Conservation (phyloP, 2,888 invertebrate genomes). For the Invenusta paracnida region DNA sequence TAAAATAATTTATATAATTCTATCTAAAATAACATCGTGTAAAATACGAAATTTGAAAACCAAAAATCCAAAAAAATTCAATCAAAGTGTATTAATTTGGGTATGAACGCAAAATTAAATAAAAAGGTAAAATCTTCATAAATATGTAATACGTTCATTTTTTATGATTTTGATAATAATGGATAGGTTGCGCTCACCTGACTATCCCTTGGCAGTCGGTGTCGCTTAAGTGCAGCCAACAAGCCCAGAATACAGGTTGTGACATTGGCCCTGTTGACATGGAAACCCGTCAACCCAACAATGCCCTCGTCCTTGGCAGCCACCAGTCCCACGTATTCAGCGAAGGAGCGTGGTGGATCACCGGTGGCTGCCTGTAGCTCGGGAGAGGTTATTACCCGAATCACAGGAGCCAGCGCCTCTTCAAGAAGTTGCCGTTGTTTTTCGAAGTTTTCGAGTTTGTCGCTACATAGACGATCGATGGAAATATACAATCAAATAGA, state of each 20-base stretch:
- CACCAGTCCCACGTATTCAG: background rate
- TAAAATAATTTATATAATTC: too few relatives aligned
- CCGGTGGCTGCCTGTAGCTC: background rate
- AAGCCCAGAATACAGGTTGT: background rate
- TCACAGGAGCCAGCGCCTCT: background rate
- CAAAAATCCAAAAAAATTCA: too few relatives aligned
- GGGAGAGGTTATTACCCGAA: background rate
- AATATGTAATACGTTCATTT: too few relatives aligned
- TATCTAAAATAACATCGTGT: too few relatives aligned
- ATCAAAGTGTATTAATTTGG: too few relatives aligned
- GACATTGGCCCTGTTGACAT: background rate
- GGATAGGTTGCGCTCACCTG: too few relatives aligned
- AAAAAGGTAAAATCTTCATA: too few relatives aligned
- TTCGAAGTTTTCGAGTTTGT: background rate
- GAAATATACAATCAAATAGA: too few relatives aligned
- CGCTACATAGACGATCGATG: too few relatives aligned
- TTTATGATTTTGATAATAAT: too few relatives aligned
- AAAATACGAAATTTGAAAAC: too few relatives aligned
- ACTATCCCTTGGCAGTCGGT: background rate
- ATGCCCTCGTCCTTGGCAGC: background rate
- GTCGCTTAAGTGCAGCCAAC: background rate
- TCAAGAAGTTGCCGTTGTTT: background rate
- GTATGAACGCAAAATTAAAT: too few relatives aligned
- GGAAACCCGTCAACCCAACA: background rate
- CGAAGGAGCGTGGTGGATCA: background rate